phyloP scores from a whole-genome alignment of 2,113 vertebrate genomes.

The Hylia prasina region DNA sequence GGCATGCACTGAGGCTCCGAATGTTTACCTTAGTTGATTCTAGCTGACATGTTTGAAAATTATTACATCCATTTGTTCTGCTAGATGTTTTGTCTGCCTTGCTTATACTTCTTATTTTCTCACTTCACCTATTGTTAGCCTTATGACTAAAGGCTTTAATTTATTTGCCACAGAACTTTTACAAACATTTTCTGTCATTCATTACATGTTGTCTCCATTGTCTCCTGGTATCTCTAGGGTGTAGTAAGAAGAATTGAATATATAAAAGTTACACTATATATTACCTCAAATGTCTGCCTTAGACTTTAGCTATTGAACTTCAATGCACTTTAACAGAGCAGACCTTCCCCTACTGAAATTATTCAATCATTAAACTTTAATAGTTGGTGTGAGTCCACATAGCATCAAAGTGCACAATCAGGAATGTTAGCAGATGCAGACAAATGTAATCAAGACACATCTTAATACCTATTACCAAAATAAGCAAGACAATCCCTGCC shows the following conservation, averaged over 20 bases:
- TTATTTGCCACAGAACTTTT: conserved; percentile 60
- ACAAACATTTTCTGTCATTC: conserved; percentile 21
- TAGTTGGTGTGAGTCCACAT: background rate
- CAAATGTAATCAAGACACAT: background rate
- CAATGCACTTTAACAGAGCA: background rate
- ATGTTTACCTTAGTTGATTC: conserved; percentile 66
- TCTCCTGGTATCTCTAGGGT: conserved; percentile 18
- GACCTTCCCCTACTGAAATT: conserved; percentile 15
- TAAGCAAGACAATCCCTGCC: background rate
- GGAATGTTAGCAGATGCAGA: background rate
- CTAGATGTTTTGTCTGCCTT: conserved; percentile 46
- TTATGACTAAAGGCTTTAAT: conserved; percentile 70
- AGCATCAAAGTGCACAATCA: background rate
- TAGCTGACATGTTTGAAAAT: conserved; percentile 43
- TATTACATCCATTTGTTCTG: conserved; percentile 62
- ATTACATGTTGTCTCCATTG: conserved; percentile 11
- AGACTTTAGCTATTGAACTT: conserved; percentile 3
- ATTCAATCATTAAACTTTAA: conserved; percentile 17
- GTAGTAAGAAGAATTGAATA: background rate
- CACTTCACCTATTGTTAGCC: conserved; percentile 59
- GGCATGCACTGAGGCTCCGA: conserved; percentile 14
- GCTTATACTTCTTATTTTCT: conserved; percentile 59
- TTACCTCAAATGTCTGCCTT: conserved; percentile 40
- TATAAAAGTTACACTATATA: conserved; percentile 31
- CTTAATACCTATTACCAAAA: background rate